These are phyloP conservation scores for Cosmia trapezina DNA, from an alignment of 2,888 invertebrate genomes.

Conservation along the genomic window DNA sequence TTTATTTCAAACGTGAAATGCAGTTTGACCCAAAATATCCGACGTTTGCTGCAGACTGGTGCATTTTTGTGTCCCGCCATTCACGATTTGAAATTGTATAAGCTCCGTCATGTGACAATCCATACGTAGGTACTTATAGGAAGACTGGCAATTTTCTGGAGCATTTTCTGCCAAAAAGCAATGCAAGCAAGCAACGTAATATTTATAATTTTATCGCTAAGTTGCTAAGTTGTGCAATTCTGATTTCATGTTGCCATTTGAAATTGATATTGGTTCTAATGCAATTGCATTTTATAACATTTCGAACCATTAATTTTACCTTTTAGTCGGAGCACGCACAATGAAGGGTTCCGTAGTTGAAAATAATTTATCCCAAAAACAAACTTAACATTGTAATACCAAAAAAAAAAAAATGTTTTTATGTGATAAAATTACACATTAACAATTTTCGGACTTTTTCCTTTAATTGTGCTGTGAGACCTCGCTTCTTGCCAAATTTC, in stretches of 20 bases:
- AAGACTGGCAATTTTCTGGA: conserved; percentile 20
- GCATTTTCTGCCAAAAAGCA: conserved; percentile 22
- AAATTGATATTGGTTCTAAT: conserved; percentile 20
- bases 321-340: no score
- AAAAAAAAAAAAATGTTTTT: no score
- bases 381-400: no score
- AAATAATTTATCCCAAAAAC: no score
- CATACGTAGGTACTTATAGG: conserved; percentile 6
- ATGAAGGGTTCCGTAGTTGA: no score
- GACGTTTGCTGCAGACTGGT: conserved; percentile 21
- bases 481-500: no score
- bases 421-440: no score
- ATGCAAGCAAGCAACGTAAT: not conserved
- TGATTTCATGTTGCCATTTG: conserved; percentile 9
- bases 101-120: conserved; percentile 21
- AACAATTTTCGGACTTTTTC: no score
- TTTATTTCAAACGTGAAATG: conserved; percentile 38
- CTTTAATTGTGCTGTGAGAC: no score
- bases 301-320: no score
- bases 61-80: conserved; percentile 26
- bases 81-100: conserved; percentile 43
- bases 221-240: conserved; percentile 14
- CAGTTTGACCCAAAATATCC: conserved; percentile 33
- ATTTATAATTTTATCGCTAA: conserved; percentile 18
- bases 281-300: conserved; percentile 12